Percentiles rank a stretch among this genome's conserved stretches.
phyloP scores from a whole-genome alignment of 2,888 invertebrate genomes.

The Cephalotes varians region DNA sequence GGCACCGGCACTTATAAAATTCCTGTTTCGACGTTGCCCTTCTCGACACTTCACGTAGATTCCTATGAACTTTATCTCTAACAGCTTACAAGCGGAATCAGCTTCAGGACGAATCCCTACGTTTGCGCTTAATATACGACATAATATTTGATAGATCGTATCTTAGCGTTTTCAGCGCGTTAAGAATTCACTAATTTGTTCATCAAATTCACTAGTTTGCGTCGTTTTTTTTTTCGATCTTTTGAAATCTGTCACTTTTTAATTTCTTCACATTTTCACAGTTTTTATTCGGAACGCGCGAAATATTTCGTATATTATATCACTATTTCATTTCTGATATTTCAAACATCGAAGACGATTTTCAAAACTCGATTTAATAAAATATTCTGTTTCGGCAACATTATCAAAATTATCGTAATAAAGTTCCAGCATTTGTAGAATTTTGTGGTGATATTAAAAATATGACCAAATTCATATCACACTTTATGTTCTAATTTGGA shows the following conservation, averaged over 20 bases:
- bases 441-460: neutral
- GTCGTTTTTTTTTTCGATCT: neutral
- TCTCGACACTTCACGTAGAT: constrained; percentile 3
- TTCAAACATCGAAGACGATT: neutral
- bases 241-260: neutral
- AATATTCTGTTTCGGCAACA: neutral
- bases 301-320: neutral
- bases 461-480: neutral
- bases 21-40: constrained; percentile 30
- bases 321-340: neutral
- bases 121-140: constrained; percentile 49
- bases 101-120: constrained; percentile 14
- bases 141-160: constrained; percentile 36
- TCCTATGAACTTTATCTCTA: constrained; percentile 39
- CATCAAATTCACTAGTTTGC: no score
- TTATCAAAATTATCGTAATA: neutral
- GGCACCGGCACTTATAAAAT: constrained; percentile 20
- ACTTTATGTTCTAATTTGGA: neutral
- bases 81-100: constrained; percentile 32
- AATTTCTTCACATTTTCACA: constrained; percentile 7
- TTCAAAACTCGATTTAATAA: neutral
- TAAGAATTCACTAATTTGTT: neutral
- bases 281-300: neutral
- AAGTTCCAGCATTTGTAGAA: neutral
- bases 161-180: neutral